These are phyloP conservation scores for Xiphophorus hellerii DNA, from an alignment of 2,113 vertebrate species.

Conservation along the genomic window DNA sequence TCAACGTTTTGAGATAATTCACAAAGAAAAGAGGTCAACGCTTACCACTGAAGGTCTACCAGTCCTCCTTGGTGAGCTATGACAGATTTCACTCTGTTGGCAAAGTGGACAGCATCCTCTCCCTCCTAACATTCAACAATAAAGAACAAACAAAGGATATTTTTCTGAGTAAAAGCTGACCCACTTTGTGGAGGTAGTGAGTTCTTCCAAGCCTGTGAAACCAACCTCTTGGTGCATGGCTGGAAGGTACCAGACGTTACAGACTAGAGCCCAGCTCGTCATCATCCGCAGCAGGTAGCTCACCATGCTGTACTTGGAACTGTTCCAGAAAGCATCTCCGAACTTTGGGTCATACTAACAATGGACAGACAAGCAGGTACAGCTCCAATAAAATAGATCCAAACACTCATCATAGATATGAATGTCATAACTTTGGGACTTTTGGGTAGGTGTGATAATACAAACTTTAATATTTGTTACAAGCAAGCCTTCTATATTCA, in stretches of 20 bases:
- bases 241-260: constrained; percentile 95
- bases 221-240: constrained; percentile 92
- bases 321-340: constrained; percentile 99
- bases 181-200: background rate
- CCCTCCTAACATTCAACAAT: constrained; percentile 80
- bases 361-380: background rate
- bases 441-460: background rate
- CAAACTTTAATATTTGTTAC: background rate
- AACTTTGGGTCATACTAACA: constrained; percentile 94
- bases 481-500: no score
- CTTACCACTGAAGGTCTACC: constrained; percentile 93
- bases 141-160: constrained; percentile 19
- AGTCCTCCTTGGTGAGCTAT: constrained; percentile 94
- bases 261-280: constrained; percentile 98
- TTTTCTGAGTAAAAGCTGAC: background rate
- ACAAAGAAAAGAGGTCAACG: constrained; percentile 5
- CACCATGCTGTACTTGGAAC: constrained; percentile 92
- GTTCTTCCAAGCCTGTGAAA: background rate
- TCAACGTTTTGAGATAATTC: background rate
- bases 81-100: constrained; percentile 93
- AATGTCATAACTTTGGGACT: background rate
- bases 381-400: background rate
- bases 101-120: constrained; percentile 96
- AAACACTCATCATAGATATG: background rate
- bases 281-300: constrained; percentile 95